Percentiles rank a stretch among this genome's conserved stretches.
Evolutionary conservation across 1,140 invertebrate species (phyloP).

Genomic region (Zaprionus gabonicus): DNA sequence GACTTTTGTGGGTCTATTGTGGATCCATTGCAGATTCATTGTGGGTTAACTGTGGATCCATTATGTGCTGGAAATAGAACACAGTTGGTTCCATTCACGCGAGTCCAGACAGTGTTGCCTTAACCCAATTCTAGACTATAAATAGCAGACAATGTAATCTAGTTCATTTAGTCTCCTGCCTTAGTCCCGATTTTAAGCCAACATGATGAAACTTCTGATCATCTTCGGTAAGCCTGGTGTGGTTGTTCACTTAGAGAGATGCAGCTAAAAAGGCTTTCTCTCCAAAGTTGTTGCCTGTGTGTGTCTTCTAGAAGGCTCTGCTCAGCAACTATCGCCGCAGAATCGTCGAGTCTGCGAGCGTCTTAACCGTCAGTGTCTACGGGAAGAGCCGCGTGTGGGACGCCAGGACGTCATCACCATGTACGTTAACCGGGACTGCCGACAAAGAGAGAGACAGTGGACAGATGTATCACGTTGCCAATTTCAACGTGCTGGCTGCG

Average conservation of each 20-base stretch:
- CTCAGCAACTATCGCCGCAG: conserved; percentile 26
- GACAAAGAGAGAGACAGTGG: conserved; percentile 14
- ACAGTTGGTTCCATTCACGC: conserved; percentile 23
- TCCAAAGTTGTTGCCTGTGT: conserved; percentile 46
- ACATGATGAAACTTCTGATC: conserved; percentile 53
- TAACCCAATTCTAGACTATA: conserved; percentile 17
- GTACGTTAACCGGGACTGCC: conserved; percentile 44
- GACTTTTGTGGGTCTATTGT: too few relatives aligned
- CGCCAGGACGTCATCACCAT: conserved; percentile 33
- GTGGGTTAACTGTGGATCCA: too few relatives aligned
- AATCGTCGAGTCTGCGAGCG: conserved; percentile 18
- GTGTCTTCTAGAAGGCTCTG: conserved; percentile 19
- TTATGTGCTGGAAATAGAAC: background rate
- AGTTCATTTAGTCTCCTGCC: background rate
- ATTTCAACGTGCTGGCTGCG: conserved; percentile 43
- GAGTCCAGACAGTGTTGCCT: conserved; percentile 6
- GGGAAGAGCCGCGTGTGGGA: conserved; percentile 25
- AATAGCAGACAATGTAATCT: conserved; percentile 2
- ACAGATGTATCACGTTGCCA: conserved; percentile 51
- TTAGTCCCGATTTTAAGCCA: conserved; percentile 12
- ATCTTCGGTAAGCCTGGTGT: conserved; percentile 49
- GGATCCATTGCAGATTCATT: too few relatives aligned
- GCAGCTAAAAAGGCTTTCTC: background rate
- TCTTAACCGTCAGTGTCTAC: conserved; percentile 13
- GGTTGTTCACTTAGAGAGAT: background rate